Evolutionary conservation across 2,888 invertebrate species (phyloP), one percentile per base, ranked within the genome.

Genomic region (Frankliniella fusca): DNA sequence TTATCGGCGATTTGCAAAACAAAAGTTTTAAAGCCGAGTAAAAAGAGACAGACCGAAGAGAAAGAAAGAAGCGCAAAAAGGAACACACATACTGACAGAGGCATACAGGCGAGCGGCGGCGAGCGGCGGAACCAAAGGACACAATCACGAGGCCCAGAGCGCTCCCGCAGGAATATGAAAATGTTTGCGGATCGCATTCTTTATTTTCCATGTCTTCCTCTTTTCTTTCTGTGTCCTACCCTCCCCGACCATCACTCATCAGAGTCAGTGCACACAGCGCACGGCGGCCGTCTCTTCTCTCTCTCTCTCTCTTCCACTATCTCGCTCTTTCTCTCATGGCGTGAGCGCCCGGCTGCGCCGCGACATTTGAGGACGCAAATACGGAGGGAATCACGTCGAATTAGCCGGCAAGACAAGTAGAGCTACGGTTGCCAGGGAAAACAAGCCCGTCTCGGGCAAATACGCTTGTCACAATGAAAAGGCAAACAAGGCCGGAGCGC

Each of bases 401-500:
- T 76, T 76, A 76, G 70, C 23, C 23, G 27, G 70, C 70, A 27
- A 27, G 70, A 54, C 54, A 20, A 61, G 70, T 61, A n/a, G 61
- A 61, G 61, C 61, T 20, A n/a, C 61, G 61, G 61, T 61, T 15
- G 61, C 23, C 70, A 70, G 70, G 70, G 70, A 76, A 76, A 23
- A 11, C 70, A 23, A 27, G 61, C 61, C 23, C 11, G 70, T 23
- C n/a, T 23, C 70, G 70, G 70, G 70, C 70, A 76, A 76, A 76
- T 76, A 76, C 23, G 61, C 27, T 76, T 23, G 70, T 76, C 70
- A 76, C 70, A 76, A 76, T 76, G 70, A 27, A 76, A 23, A 76
- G 70, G 70, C 70, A 76, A 76, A 76, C 70, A 70, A n/a, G 23
- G 23, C 38, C 5, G 38, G 38, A 38, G 38, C 38, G 38, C 38